Conservation (phyloP, 2,888 invertebrate species). For the Drosophila yooni region DNA sequence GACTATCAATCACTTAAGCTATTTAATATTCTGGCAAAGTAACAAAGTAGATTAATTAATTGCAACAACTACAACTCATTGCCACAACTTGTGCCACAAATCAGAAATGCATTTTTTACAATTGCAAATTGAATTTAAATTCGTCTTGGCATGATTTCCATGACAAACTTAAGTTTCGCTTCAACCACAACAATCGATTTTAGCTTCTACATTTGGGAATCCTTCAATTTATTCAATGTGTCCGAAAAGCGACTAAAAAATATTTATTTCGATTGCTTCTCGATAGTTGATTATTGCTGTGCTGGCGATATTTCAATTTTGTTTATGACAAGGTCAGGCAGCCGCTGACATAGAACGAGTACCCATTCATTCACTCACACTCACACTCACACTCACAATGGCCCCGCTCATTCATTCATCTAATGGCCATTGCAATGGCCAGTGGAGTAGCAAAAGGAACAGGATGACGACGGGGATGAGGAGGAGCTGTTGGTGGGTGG, state of each 20-base stretch:
- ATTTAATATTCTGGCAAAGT: constrained; percentile 19
- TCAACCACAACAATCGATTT: neutral
- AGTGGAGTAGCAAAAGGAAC: too few species aligned
- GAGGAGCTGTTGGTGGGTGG: neutral
- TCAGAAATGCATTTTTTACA: neutral
- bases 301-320: constrained; percentile 21
- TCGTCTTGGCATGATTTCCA: neutral
- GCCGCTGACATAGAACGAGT: constrained; percentile 3
- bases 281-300: constrained; percentile 30
- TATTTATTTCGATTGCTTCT: constrained; percentile 6
- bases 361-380: constrained; percentile 15
- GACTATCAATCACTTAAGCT: constrained; percentile 46
- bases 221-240: neutral
- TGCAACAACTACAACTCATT: neutral
- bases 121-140: neutral
- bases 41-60: neutral
- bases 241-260: neutral
- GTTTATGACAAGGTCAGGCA: constrained; percentile 36
- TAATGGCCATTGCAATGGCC: constrained; percentile 36
- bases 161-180: neutral
- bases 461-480: neutral
- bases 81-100: neutral
- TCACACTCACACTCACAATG: neutral
- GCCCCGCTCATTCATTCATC: constrained; percentile 29
- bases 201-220: too few species aligned